These are phyloP conservation scores for Drosophila serrata DNA, from an alignment of 1,140 invertebrate species.

Conservation along the genomic window DNA sequence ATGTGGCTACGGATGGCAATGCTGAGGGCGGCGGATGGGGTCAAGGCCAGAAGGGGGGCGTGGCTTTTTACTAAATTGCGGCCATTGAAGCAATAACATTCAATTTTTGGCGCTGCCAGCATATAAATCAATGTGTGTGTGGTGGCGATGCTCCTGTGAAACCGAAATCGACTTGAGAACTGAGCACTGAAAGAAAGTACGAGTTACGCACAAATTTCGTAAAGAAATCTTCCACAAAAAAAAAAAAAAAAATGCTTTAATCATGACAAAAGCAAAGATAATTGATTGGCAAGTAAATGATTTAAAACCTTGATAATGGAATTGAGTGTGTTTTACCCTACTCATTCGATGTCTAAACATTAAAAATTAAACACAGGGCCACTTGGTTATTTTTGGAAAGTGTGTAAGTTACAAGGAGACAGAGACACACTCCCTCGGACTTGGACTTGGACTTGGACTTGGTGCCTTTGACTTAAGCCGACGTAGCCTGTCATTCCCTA, in stretches of 20 bases:
- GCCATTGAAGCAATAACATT: conserved; percentile 82
- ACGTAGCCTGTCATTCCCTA: conserved; percentile 76
- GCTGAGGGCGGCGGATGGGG: not conserved
- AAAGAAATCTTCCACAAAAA: no score
- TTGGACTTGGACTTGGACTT: conserved; percentile 11
- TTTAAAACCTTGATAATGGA: not conserved
- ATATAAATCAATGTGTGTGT: conserved; percentile 70
- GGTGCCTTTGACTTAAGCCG: conserved; percentile 71
- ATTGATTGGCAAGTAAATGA: not conserved
- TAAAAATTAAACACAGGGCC: not conserved
- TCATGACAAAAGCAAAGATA: not conserved
- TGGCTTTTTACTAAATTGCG: conserved; percentile 79
- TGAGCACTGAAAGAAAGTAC: not conserved
- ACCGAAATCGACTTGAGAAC: not conserved
- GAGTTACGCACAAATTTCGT: not conserved
- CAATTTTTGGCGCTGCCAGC: conserved; percentile 77
- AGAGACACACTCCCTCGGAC: not conserved
- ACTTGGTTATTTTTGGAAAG: not conserved
- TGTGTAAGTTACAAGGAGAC: not conserved
- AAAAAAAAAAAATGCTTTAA: not conserved
- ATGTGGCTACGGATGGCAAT: not conserved
- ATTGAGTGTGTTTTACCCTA: not conserved
- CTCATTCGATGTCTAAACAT: not conserved
- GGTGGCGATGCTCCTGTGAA: conserved; percentile 16
- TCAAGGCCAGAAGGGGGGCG: conserved; percentile 10